These are phyloP conservation scores for Meganola albula DNA, from an alignment of 2,888 invertebrate genomes.

Conservation along the genomic window DNA sequence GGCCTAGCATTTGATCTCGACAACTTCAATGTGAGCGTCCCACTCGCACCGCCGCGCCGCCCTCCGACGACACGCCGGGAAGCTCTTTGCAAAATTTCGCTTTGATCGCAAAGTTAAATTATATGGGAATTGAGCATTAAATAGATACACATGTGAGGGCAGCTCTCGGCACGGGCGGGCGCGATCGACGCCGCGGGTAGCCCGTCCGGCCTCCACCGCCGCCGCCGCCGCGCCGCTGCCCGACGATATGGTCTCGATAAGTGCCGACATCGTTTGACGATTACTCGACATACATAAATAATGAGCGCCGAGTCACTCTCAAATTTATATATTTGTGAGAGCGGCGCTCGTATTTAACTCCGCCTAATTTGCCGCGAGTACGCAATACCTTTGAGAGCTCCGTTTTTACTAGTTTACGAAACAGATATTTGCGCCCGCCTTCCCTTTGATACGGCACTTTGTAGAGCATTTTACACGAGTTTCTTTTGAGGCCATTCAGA, in stretches of 20 bases:
- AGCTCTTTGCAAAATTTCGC: constrained; percentile 77
- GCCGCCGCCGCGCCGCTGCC: constrained; percentile 34
- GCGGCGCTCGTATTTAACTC: constrained; percentile 74
- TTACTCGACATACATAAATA: constrained; percentile 71
- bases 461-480: constrained; percentile 78
- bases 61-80: too few relatives aligned
- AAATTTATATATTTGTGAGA: constrained; percentile 69
- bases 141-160: constrained; percentile 72
- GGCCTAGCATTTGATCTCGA: constrained; percentile 78
- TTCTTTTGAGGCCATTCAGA: constrained; percentile 78
- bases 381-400: constrained; percentile 74
- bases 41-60: constrained; percentile 64
- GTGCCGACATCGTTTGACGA: constrained; percentile 57
- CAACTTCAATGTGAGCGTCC: constrained; percentile 66
- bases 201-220: constrained; percentile 1
- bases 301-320: constrained; percentile 69
- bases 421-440: constrained; percentile 78
- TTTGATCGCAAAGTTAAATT: constrained; percentile 79
- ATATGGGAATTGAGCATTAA: constrained; percentile 78
- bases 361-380: constrained; percentile 76
- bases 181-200: constrained; percentile 12
- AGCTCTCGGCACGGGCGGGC: constrained; percentile 31
- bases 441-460: constrained; percentile 77
- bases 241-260: constrained; percentile 48
- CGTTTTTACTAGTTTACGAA: constrained; percentile 78